Percentiles rank a stretch among this genome's conserved stretches.
phyloP scores from a whole-genome alignment of 2,113 vertebrate genomes.

The Bos taurus region ARS-UCD2.0 NC_037333.1:63561501-63562000 shows the following conservation, averaged over 20 bases:
- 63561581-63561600: neutral
- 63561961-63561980: conserved; percentile 58
- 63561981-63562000: conserved; percentile 64
- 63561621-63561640: neutral
- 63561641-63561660: neutral
- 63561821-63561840: neutral
- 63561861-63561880: neutral
- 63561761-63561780: neutral
- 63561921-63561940: conserved; percentile 15
- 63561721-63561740: neutral
- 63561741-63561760: neutral
- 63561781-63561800: neutral
- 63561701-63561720: neutral
- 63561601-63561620: neutral
- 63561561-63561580: neutral
- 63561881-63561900: neutral
- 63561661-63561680: neutral
- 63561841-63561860: conserved; percentile 6
- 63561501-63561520: neutral
- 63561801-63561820: neutral
- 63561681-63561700: neutral
- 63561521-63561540: neutral
- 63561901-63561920: neutral
- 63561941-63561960: neutral
- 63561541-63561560: neutral